Conservation (phyloP, 2,113 vertebrate genomes). For the Cheilinus undulatus region DNA sequence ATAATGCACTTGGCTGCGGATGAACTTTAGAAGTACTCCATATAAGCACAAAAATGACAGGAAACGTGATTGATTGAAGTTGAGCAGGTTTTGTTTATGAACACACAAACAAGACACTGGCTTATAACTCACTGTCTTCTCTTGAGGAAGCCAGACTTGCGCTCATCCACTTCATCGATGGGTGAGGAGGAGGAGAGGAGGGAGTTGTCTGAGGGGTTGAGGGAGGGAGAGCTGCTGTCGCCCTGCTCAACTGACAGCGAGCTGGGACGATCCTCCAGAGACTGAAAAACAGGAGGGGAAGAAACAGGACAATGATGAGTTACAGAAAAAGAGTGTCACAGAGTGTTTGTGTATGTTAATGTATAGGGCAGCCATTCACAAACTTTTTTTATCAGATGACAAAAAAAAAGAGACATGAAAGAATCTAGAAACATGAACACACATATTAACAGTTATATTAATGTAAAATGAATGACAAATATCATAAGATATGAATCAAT, state of each 20-base stretch:
- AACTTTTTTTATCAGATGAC: no score
- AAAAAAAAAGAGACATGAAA: no score
- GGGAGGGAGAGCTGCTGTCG: constrained; percentile 97
- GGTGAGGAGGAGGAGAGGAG: constrained; percentile 97
- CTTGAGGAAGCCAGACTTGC: constrained; percentile 95
- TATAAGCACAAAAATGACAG: constrained; percentile 39
- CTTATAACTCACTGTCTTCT: constrained; percentile 91
- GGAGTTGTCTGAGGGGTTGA: constrained; percentile 98
- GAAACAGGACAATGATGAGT: not conserved
- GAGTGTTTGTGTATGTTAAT: no score
- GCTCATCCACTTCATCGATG: constrained; percentile 97
- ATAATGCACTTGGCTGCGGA: constrained; percentile 29
- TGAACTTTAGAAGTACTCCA: constrained; percentile 30
- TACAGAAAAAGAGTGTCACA: no score
- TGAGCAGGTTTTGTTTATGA: constrained; percentile 29
- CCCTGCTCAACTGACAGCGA: constrained; percentile 96
- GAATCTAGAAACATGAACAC: no score
- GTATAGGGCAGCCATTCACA: no score
- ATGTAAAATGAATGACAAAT: no score
- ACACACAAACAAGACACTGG: constrained; percentile 7
- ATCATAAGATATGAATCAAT: no score
- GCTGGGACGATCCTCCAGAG: constrained; percentile 88
- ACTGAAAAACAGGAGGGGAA: constrained; percentile 34
- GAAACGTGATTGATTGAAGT: constrained; percentile 21
- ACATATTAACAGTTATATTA: no score